Base-by-base conservation (phyloP, 2,113 vertebrate species). In the Tychaedon coryphoeus region DNA sequence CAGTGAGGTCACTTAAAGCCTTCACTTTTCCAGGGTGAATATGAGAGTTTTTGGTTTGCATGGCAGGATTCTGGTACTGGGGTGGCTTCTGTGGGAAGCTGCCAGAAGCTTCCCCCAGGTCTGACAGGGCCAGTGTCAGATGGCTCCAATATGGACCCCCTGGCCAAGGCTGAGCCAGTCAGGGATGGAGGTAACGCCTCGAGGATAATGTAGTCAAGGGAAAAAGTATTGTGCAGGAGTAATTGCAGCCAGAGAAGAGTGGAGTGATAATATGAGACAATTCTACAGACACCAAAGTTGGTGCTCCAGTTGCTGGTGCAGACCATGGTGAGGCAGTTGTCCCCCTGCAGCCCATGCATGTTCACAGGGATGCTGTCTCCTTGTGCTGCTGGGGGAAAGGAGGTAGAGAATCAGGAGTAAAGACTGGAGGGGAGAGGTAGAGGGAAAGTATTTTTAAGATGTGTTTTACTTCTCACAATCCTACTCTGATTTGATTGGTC, bases 111-210 rank as follows among this genome's bases (percentile, higher is more conserved):
- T 75, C n/a, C 12, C 11, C 24, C 31, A 1, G 4, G 8, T 40
- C 29, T 5, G 2, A 17, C 47, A 40, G 53, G n/a, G n/a, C 18
- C 17, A 23, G 16, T 40, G 29, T 36, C 20, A 61, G 29, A 12
- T 15, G n/a, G 20, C 47, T 60, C n/a, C 40, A 42, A 19, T 24
- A 23, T 8, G 17, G 47, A 34, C 31, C 47, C 31, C 2, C n/a
- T 69, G 47, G 25, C 54, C 40, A 23, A 69, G 40, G 54, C 61
- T 0, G 1, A 42, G 42, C 57, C 50, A 18, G 15, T 54, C 54
- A 69, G 29, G 12, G 48, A 19, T 31, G n/a, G n/a, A 1, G 0
- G 47, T 54, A 48, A 11, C 0, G 0, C 25, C 20, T 61, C 70
- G 48, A 47, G 34, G 34, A 23, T 54, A 26, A 75, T 38, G 47